phyloP scores from a whole-genome alignment of 2,113 vertebrate species.

The Elephantulus edwardii region DNA sequence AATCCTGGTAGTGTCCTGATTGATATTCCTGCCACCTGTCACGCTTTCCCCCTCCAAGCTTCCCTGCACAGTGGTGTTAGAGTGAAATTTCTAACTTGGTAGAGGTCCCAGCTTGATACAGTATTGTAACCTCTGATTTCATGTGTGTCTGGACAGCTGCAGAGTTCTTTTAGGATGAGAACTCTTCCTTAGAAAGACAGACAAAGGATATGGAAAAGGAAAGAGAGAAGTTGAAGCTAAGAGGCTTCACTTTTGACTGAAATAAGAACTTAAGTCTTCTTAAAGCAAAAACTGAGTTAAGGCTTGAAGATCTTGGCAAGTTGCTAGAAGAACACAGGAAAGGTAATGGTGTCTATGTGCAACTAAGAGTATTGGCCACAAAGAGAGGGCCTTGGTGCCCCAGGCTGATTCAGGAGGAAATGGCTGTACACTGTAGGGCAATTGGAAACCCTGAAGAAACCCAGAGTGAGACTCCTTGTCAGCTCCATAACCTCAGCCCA shows the following conservation, averaged over 20 bases:
- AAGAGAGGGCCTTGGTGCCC: neutral
- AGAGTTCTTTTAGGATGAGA: neutral
- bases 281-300: neutral
- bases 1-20: neutral
- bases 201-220: neutral
- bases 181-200: neutral
- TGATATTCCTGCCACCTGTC: neutral
- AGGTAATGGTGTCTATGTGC: rapidly evolving
- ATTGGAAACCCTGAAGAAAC: neutral
- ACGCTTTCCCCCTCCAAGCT: neutral
- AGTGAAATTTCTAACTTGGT: neutral
- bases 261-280: neutral
- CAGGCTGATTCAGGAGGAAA: neutral
- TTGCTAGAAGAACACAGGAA: neutral
- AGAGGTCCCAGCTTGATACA: neutral
- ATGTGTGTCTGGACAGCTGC: neutral
- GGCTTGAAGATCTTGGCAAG: neutral
- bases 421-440: neutral
- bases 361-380: neutral
- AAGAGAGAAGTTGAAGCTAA: neutral
- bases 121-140: neutral
- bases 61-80: neutral
- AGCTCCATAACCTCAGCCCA: neutral
- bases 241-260: neutral
- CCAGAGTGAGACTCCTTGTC: neutral